These are phyloP conservation scores for Vanessa cardui DNA, from an alignment of 2,888 invertebrate genomes.

Conservation along the genomic window DNA sequence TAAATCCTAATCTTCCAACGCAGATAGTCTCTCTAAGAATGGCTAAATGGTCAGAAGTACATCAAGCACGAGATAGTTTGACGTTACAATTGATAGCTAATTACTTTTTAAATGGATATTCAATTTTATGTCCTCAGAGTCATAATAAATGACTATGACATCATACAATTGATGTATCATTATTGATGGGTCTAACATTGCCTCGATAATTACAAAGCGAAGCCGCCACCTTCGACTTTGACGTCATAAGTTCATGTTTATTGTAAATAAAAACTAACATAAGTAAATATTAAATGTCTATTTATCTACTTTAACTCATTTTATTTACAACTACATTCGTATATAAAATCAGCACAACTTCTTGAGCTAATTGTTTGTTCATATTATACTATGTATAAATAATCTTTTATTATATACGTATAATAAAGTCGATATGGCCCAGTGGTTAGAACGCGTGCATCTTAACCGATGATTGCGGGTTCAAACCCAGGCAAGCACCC, in stretches of 20 bases:
- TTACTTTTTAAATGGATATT: conserved; percentile 16
- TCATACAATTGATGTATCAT: conserved; percentile 52
- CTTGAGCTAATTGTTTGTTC: background rate
- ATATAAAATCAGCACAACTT: background rate
- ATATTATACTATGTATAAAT: background rate
- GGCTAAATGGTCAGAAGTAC: too few relatives aligned
- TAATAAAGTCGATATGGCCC: too few relatives aligned
- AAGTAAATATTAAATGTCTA: conserved; percentile 5
- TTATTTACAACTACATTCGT: background rate
- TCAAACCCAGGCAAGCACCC: too few relatives aligned
- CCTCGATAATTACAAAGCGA: conserved; percentile 51
- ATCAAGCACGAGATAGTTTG: background rate
- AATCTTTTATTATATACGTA: too few relatives aligned
- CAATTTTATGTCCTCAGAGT: conserved; percentile 13
- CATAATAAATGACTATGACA: conserved; percentile 51
- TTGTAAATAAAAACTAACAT: conserved; percentile 13
- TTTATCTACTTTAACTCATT: conserved; percentile 12
- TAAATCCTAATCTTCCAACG: too few relatives aligned
- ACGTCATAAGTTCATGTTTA: conserved; percentile 48
- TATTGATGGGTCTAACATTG: conserved; percentile 56
- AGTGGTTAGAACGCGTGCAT: too few relatives aligned
- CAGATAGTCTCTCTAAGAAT: too few relatives aligned
- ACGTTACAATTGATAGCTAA: conserved; percentile 12
- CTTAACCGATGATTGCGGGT: too few relatives aligned
- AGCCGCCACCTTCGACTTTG: conserved; percentile 48